Percentiles rank a stretch among this genome's conserved stretches.
These are phyloP conservation scores for Petromus typicus DNA, from an alignment of 2,113 vertebrate species.

Conservation along the genomic window DNA sequence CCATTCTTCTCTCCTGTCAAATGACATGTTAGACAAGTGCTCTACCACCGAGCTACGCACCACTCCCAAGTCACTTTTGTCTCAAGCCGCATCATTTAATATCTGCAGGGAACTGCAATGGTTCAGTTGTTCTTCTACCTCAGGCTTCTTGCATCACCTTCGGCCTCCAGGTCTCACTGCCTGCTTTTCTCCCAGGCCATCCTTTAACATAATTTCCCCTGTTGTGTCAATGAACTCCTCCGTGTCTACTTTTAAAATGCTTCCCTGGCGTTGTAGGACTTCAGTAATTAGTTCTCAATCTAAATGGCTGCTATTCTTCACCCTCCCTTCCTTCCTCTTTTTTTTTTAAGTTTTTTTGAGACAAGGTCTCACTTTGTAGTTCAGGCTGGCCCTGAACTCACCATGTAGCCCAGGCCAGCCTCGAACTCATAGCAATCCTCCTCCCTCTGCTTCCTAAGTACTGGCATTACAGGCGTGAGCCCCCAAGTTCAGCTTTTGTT, in stretches of 20 bases:
- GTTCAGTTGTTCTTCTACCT: not conserved
- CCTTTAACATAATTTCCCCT: not conserved
- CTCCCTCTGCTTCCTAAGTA: no score
- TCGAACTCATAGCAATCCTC: no score
- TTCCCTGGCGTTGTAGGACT: not conserved
- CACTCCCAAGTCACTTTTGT: no score
- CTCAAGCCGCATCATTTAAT: not conserved
- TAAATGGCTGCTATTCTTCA: not conserved
- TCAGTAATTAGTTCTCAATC: not conserved
- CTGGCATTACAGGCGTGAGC: no score
- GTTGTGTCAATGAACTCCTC: not conserved
- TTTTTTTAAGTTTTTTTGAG: no score
- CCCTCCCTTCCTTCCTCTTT: no score
- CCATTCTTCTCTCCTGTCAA: not conserved
- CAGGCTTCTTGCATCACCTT: not conserved
- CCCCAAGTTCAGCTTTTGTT: no score
- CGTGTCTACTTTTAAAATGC: not conserved
- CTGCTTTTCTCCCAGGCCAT: no score
- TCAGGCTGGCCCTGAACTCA: no score
- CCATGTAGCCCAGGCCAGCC: no score
- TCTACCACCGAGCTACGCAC: not conserved
- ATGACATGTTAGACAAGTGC: not conserved
- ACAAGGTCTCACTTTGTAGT: no score
- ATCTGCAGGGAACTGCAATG: not conserved
- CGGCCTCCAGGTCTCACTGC: not conserved